Evolutionary conservation across 2,797 vertebrate species (phyloP), one percentile per base, ranked within the genome.

Genomic region (Tachyglossus aculeatus): DNA sequence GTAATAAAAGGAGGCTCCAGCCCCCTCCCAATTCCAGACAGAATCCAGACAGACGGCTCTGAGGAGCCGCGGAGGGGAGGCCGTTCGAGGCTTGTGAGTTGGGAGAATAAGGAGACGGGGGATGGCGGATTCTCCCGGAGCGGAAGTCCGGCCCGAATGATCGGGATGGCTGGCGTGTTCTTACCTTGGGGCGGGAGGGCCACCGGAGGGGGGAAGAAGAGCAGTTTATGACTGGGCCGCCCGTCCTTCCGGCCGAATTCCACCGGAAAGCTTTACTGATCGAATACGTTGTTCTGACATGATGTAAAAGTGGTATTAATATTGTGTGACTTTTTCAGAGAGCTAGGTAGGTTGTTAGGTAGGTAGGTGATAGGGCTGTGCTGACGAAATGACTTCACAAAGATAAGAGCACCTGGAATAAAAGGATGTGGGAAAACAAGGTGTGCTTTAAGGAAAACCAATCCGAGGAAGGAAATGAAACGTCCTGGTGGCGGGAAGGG

Each of bases 261-360:
- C 77, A 88, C 85, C n/a, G 80, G 87, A 94, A 95, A 95, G 95
- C 95, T 97, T 96, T 96, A 94, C 91, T 93, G 92, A 92, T 93
- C 90, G 88, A 93, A 92, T 85, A n/a, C 83, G 78, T 64, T 88
- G 83, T 93, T 93, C 93, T 94, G 93, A 93, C 92, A 88, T 93
- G 91, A 89, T 87, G 85, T 90, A 89, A 89, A 89, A 88, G 85
- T 92, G 90, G 86, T 89, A 83, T 88, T 92, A 86, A 89, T 91
- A 88, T 88, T 82, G 83, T 90, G 86, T 90, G 88, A 88, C 85
- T 83, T 92, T 86, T 86, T 88, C 91, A 87, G 86, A 91, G 89
- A 84, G 71, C 89, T 90, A 90, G 88, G 45, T 88, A 90, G 84
- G 83, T 87, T 86, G 89, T 78, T 81, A 82, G 86, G 70, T 90